phyloP scores from a whole-genome alignment of 2,113 vertebrate species.

The Anser cygnoides region DNA sequence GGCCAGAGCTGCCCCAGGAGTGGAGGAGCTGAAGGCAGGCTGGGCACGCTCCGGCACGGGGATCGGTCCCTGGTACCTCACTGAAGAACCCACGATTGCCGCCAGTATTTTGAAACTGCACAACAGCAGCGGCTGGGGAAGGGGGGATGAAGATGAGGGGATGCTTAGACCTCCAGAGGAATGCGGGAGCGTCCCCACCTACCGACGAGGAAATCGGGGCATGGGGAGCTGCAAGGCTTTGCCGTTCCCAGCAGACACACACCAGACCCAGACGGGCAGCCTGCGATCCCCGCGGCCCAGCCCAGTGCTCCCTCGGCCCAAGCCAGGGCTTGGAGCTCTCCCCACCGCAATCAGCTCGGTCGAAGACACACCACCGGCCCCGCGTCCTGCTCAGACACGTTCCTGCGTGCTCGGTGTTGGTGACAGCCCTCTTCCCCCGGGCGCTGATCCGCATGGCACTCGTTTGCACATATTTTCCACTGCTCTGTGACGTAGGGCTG shows the following conservation, averaged over 20 bases:
- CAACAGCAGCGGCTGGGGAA: background rate
- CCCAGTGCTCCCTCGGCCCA: background rate
- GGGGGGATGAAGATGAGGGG: background rate
- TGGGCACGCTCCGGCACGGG: background rate
- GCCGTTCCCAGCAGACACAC: background rate
- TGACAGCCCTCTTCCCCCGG: background rate
- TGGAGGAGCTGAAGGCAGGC: background rate
- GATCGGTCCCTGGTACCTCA: background rate
- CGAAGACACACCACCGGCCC: accelerated
- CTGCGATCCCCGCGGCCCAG: background rate
- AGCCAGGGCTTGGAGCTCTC: background rate
- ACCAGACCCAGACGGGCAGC: background rate
- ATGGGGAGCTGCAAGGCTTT: background rate
- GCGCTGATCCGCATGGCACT: background rate
- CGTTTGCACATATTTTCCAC: background rate
- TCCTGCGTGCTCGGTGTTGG: background rate
- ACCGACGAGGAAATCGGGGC: background rate
- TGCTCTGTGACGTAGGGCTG: background rate
- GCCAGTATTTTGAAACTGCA: background rate
- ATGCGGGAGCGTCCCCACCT: background rate
- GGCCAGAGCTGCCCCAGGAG: background rate
- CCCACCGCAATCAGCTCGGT: accelerated
- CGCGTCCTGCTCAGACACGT: accelerated
- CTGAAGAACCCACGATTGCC: background rate
- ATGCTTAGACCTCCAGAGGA: background rate